These are phyloP conservation scores for Tetramorium parvispinum DNA, from an alignment of 1,140 invertebrate genomes.

Conservation along the genomic window DNA sequence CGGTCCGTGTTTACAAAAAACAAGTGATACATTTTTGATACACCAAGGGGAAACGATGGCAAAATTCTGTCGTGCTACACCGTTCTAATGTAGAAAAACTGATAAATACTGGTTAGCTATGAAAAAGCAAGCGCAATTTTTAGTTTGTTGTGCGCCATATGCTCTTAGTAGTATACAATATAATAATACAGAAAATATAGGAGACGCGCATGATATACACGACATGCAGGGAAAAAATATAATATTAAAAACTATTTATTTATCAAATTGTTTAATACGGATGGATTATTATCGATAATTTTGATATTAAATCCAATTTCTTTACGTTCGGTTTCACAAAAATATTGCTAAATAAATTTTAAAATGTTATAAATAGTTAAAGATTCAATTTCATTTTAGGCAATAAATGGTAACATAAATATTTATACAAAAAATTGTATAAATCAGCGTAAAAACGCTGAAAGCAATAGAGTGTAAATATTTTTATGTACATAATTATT, in stretches of 20 bases:
- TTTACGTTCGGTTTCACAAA: not conserved
- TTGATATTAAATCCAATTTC: not conserved
- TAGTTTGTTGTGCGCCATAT: not conserved
- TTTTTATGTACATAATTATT: not conserved
- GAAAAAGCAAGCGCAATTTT: slow-evolving; percentile 5
- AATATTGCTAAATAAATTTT: slow-evolving; percentile 7
- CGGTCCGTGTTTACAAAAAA: slow-evolving; percentile 30
- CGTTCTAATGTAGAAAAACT: not conserved
- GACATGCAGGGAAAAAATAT: not conserved
- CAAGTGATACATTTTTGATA: slow-evolving; percentile 42
- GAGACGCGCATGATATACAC: not conserved
- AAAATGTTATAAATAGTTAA: too few species aligned
- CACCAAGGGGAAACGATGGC: not conserved
- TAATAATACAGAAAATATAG: slow-evolving; percentile 6
- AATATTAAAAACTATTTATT: not conserved
- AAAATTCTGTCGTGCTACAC: not conserved
- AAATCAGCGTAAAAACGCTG: too few species aligned
- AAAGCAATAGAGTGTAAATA: not conserved
- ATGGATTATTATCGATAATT: not conserved
- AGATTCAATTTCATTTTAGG: not conserved
- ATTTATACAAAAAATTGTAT: not conserved
- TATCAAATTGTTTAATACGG: not conserved
- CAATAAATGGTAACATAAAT: not conserved
- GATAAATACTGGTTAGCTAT: slow-evolving; percentile 13
- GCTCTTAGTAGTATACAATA: not conserved